Evolutionary conservation across 2,797 vertebrate species (phyloP), one percentile per base, ranked within the genome.

Genomic region (Phoebastria nigripes): DNA sequence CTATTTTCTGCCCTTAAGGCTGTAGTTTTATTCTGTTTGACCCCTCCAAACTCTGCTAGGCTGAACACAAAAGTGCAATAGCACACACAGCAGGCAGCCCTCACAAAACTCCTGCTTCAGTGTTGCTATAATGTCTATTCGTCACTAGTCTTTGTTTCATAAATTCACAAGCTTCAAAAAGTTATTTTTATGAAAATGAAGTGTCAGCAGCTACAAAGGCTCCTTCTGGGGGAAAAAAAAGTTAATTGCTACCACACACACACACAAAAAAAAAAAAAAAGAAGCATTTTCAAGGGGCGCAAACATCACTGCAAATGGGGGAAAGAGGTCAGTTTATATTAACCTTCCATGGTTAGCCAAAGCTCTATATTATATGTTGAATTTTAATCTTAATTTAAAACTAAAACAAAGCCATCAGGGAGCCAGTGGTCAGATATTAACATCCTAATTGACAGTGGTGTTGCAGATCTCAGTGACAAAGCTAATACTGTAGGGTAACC

Each of bases 191-290:
- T 54, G 8, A 46, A 55, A 81, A 77, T 47, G 2, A 89, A 77
- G 6, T 29, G 3, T 59, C 51, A 95, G 9, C 31, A 73, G 28
- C 25, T 76, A 55, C 49, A 88, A 62, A 70, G 11, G 5, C 9
- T 56, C 11, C 3, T 49, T 39, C 11, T 28, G 5, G 4, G 8
- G 8, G 17, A 5, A 21, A 0, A n/a, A 18, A 2, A 47, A 11
- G 2, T 31, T 69, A 42, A 56, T 62, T 62, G 8, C 1, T 77
- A 47, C 5, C 8, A 35, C 2, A 42, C 46, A 39, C 14, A 5
- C 16, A 56, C 29, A 26, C 5, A 25, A 44, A n/a, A 33, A 55
- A 35, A 56, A 33, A 5, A 11, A 42, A 20, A 7, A 2, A 24
- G 22, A 12, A 59, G 8, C 4, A n/a, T 47, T 80, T 76, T 89